Evolutionary conservation across 2,797 vertebrate species (phyloP).

Genomic region (Pristis pectinata): DNA sequence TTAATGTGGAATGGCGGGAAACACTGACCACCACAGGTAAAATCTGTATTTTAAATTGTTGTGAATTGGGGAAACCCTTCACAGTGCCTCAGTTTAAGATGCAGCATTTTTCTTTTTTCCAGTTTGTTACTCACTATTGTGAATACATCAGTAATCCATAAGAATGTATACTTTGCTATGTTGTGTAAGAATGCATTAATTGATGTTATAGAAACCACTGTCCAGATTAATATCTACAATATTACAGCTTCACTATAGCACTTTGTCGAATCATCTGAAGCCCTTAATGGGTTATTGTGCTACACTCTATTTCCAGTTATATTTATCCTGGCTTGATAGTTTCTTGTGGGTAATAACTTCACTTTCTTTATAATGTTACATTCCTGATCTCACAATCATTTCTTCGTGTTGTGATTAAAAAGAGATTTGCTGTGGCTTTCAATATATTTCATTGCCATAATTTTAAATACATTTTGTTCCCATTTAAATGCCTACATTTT

Average conservation of each 20-base stretch:
- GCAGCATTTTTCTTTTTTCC: not conserved
- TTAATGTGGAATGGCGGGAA: not conserved
- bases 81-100: not conserved
- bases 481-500: slow-evolving; percentile 34
- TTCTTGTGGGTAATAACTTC: not conserved
- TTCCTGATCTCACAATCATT: not conserved
- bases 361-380: not conserved
- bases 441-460: slow-evolving; percentile 33
- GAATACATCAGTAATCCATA: not conserved
- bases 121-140: not conserved
- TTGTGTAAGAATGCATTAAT: not conserved
- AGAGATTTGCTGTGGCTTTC: not conserved
- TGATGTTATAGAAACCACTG: not conserved
- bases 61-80: not conserved
- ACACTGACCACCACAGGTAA: not conserved
- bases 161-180: not conserved
- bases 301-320: not conserved
- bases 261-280: not conserved
- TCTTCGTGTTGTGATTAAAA: not conserved
- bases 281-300: not conserved
- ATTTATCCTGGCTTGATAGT: not conserved
- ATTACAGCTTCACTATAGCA: not conserved
- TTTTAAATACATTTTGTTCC: slow-evolving; percentile 28
- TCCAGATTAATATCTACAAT: not conserved
- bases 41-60: not conserved